A percentile compares a stretch with the other conserved stretches of the same genome.
These are phyloP conservation scores for Cryptoblepharus egeriae DNA, from an alignment of 2,797 vertebrate genomes.

Conservation along the genomic window DNA sequence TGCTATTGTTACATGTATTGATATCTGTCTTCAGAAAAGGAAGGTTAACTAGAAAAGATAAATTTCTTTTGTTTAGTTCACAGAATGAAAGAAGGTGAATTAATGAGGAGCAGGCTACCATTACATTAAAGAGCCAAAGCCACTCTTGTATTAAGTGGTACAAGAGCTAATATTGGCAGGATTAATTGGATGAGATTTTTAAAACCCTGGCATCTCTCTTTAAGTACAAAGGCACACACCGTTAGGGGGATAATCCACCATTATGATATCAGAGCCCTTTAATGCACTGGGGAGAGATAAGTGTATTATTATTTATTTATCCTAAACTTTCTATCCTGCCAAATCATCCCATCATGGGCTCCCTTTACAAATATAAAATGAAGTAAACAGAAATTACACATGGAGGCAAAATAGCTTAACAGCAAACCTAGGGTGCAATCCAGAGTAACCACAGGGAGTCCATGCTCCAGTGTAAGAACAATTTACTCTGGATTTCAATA, in stretches of 20 bases:
- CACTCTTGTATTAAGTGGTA: background rate
- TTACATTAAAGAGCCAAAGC: background rate
- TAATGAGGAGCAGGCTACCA: background rate
- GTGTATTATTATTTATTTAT: background rate
- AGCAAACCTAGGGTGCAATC: background rate
- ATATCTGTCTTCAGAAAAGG: slow-evolving; percentile 10
- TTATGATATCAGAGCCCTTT: background rate
- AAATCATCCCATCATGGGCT: background rate
- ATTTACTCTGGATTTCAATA: no score
- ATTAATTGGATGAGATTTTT: background rate
- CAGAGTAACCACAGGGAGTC: no score
- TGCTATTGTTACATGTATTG: slow-evolving; percentile 9
- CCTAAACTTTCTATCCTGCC: background rate
- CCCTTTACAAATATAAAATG: background rate
- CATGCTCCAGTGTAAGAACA: no score
- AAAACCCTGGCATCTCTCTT: background rate
- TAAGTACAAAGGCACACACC: background rate
- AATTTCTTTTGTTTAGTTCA: background rate
- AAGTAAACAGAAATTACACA: background rate
- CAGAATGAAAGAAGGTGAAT: slow-evolving; percentile 3
- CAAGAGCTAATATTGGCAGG: background rate
- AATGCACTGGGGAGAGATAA: background rate
- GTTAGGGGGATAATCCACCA: background rate
- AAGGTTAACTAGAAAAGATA: slow-evolving; percentile 13
- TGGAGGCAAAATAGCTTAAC: background rate